Percentiles rank a stretch among this genome's conserved stretches.
These are phyloP conservation scores for Condylura cristata DNA, from an alignment of 2,113 vertebrate genomes.

Conservation along the genomic window DNA sequence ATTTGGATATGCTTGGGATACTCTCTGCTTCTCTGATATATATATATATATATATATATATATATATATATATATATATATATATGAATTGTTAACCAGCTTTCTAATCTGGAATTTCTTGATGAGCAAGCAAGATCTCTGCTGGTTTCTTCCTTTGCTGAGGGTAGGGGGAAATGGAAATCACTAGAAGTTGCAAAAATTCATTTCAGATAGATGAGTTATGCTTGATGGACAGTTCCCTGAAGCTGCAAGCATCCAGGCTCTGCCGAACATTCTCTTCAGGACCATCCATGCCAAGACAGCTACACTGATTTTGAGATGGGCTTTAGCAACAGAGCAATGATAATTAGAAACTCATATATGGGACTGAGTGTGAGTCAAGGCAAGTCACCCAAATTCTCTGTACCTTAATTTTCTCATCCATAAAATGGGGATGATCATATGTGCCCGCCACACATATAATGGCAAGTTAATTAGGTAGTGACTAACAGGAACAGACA, in stretches of 20 bases:
- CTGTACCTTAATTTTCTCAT: neutral
- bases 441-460: rapidly evolving
- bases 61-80: too few species aligned
- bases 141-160: conserved; percentile 42
- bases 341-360: neutral
- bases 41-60: too few species aligned
- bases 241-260: neutral
- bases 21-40: conserved; percentile 79
- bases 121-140: conserved; percentile 69
- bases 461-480: neutral
- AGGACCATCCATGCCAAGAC: neutral
- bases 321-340: neutral
- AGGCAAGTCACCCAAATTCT: neutral
- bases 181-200: neutral
- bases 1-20: conserved; percentile 85
- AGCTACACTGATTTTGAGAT: neutral
- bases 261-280: neutral
- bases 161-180: neutral
- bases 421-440: neutral
- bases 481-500: too few species aligned
- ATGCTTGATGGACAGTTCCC: neutral
- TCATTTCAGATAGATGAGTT: neutral
- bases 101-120: conserved; percentile 80
- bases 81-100: conserved; percentile 87
- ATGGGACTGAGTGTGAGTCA: neutral